A percentile compares a stretch with the other conserved stretches of the same genome.
Evolutionary conservation across 2,888 invertebrate genomes (phyloP).

Genomic region (Acanthococcus lagerstroemiae): DNA sequence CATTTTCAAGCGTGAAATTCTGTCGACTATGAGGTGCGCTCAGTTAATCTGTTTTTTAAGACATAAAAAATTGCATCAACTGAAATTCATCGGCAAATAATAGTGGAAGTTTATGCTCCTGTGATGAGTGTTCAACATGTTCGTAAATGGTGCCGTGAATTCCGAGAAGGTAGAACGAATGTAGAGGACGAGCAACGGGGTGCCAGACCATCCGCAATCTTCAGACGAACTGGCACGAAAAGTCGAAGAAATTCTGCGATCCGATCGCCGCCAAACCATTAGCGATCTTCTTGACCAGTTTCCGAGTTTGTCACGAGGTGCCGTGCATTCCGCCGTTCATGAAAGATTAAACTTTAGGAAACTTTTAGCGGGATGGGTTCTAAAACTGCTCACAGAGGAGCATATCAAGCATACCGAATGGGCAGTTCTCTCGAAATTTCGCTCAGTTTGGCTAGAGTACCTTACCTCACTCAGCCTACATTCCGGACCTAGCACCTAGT

Average conservation of each 20-base stretch:
- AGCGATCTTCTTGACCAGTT: not conserved
- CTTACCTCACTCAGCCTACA: too few species aligned
- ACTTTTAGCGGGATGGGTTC: constrained; percentile 4
- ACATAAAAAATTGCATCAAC: too few species aligned
- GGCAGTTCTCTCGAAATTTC: too few species aligned
- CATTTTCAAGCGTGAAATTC: too few species aligned
- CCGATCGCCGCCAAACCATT: not conserved
- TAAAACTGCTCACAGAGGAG: constrained; percentile 1
- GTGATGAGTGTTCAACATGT: not conserved
- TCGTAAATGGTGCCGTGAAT: not conserved
- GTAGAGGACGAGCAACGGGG: not conserved
- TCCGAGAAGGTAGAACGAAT: not conserved
- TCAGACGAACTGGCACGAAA: not conserved
- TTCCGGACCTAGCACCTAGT: too few species aligned
- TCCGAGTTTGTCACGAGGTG: not conserved
- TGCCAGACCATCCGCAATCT: not conserved
- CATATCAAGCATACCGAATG: too few species aligned
- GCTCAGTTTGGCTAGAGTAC: too few species aligned
- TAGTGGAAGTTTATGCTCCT: not conserved
- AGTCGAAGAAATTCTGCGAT: constrained; percentile 7
- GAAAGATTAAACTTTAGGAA: not conserved
- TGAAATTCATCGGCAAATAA: not conserved
- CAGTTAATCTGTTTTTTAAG: too few species aligned
- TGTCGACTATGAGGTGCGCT: too few species aligned
- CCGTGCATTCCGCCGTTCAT: not conserved